phyloP scores from a whole-genome alignment of 2,888 invertebrate species.

The Diogma glabrata region DNA sequence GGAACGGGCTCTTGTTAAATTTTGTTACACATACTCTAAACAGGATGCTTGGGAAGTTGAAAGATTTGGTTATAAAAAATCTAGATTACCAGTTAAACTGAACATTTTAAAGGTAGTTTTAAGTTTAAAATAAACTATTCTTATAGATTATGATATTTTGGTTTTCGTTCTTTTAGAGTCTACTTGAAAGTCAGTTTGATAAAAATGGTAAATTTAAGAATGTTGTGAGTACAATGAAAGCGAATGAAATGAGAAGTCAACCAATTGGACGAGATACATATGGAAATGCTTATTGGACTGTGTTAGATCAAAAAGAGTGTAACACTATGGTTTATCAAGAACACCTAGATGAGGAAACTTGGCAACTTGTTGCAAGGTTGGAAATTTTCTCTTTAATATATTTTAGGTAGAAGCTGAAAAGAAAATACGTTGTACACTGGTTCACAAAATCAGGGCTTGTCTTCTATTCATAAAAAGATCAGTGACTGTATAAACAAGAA shows the following conservation, averaged over 20 bases:
- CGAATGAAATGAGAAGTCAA: conserved; percentile 69
- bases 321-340: conserved; percentile 89
- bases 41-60: conserved; percentile 95
- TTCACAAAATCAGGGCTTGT: too few species aligned
- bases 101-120: conserved; percentile 70
- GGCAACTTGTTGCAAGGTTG: conserved; percentile 72
- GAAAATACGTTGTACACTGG: neutral
- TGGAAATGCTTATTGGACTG: conserved; percentile 90
- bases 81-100: conserved; percentile 77
- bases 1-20: conserved; percentile 82
- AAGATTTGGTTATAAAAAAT: conserved; percentile 88
- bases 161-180: conserved; percentile 45
- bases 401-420: neutral
- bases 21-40: conserved; percentile 78
- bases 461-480: too few species aligned
- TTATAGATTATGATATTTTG: neutral
- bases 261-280: conserved; percentile 86
- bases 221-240: conserved; percentile 64
- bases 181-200: conserved; percentile 92
- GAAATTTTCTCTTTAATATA: conserved; percentile 39
- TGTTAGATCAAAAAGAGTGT: conserved; percentile 68
- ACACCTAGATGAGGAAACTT: conserved; percentile 91
- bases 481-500: too few species aligned
- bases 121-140: conserved; percentile 6
- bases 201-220: conserved; percentile 86